phyloP scores from a whole-genome alignment of 2,888 invertebrate species.

The Aphidius colemani region DNA sequence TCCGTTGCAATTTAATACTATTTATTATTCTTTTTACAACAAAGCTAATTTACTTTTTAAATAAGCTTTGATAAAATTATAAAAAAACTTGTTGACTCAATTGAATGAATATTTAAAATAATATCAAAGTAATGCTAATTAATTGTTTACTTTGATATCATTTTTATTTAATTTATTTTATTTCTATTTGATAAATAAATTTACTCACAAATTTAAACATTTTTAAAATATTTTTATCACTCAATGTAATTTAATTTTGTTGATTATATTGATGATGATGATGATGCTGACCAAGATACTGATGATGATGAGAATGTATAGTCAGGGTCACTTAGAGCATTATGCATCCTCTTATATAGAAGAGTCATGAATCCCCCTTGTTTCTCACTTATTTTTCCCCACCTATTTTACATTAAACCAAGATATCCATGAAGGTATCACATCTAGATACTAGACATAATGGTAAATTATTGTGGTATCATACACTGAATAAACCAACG shows the following conservation, averaged over 20 bases:
- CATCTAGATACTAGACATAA: constrained; percentile 14
- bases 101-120: too few species aligned
- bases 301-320: neutral
- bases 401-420: constrained; percentile 1
- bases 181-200: neutral
- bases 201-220: too few species aligned
- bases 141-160: too few species aligned
- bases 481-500: constrained; percentile 30
- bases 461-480: constrained; percentile 29
- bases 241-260: too few species aligned
- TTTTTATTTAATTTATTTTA: too few species aligned
- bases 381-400: constrained; percentile 27
- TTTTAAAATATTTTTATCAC: too few species aligned
- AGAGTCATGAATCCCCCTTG: constrained; percentile 30
- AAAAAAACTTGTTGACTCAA: too few species aligned
- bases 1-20: neutral
- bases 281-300: neutral
- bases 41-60: too few species aligned
- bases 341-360: constrained; percentile 54
- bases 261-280: neutral
- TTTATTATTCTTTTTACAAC: too few species aligned
- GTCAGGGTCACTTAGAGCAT: constrained; percentile 26
- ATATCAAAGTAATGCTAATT: too few species aligned
- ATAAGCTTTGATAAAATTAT: too few species aligned
- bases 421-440: neutral